phyloP scores from a whole-genome alignment of 64 coral and sea anemone genomes.

The Actinia equina region DNA sequence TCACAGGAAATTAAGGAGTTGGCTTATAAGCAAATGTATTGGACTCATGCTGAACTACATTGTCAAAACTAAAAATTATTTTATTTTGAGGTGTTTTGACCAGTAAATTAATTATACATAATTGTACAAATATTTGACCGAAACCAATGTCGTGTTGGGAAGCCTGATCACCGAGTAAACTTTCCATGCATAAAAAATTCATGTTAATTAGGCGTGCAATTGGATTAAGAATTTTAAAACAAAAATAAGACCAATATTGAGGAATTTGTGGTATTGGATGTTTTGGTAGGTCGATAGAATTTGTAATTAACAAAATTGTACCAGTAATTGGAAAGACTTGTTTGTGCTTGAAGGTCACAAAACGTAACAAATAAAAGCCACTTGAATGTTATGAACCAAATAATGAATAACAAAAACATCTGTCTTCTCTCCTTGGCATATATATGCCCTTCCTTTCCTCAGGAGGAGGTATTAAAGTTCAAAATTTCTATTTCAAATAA shows the following conservation, averaged over 20 bases:
- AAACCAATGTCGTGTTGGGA: neutral
- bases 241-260: neutral
- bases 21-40: neutral
- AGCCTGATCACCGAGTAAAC: neutral
- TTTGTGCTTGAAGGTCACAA: too few species aligned
- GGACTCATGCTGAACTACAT: neutral
- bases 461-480: too few species aligned
- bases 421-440: too few species aligned
- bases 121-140: neutral
- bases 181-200: neutral
- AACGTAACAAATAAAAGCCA: too few species aligned
- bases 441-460: too few species aligned
- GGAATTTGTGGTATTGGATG: neutral
- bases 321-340: too few species aligned
- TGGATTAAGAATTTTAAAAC: neutral
- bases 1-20: neutral
- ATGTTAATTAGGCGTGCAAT: neutral
- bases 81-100: neutral
- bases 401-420: too few species aligned
- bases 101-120: neutral
- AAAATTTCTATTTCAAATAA: too few species aligned
- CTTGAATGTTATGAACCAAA: too few species aligned
- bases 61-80: neutral
- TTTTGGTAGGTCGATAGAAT: neutral
- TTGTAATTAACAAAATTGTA: neutral